These are phyloP conservation scores for Apostichopus japonicus DNA, from an alignment of 35 echinoderm and acorn worm species.

Conservation along the genomic window DNA sequence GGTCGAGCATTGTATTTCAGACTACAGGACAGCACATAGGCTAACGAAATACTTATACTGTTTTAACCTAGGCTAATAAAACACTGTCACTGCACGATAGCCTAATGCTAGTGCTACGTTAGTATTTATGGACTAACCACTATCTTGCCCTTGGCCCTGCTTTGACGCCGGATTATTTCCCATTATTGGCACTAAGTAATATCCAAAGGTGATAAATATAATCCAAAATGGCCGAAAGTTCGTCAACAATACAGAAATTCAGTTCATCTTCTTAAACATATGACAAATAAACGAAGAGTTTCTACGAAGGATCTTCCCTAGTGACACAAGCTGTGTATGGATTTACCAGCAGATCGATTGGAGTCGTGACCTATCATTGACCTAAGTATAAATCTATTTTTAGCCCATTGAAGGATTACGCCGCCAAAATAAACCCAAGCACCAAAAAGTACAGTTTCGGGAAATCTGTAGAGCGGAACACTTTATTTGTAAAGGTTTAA, in stretches of 20 bases:
- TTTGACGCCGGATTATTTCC: conserved; percentile 54
- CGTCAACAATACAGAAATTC: background rate
- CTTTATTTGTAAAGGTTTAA: background rate
- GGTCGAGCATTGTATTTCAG: too few species aligned
- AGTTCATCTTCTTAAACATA: conserved; percentile 7
- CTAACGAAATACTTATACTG: too few species aligned
- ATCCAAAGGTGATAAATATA: conserved; percentile 8
- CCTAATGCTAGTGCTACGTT: too few species aligned
- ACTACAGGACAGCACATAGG: too few species aligned
- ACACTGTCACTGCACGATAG: too few species aligned
- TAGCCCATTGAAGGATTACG: conserved; percentile 1
- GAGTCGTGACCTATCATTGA: conserved; percentile 2
- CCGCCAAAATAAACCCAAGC: background rate
- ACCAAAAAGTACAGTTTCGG: background rate
- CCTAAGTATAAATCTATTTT: background rate
- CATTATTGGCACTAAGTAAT: conserved; percentile 8
- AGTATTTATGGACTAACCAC: conserved; percentile 6
- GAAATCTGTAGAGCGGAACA: background rate
- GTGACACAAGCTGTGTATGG: conserved; percentile 4
- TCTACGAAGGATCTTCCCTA: background rate
- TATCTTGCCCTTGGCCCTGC: conserved; percentile 43
- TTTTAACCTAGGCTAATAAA: too few species aligned
- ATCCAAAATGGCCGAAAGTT: conserved; percentile 17
- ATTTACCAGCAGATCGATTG: background rate
- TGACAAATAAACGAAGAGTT: conserved; percentile 9